Conservation (phyloP, 2,113 vertebrate species). For the Ia io region DNA sequence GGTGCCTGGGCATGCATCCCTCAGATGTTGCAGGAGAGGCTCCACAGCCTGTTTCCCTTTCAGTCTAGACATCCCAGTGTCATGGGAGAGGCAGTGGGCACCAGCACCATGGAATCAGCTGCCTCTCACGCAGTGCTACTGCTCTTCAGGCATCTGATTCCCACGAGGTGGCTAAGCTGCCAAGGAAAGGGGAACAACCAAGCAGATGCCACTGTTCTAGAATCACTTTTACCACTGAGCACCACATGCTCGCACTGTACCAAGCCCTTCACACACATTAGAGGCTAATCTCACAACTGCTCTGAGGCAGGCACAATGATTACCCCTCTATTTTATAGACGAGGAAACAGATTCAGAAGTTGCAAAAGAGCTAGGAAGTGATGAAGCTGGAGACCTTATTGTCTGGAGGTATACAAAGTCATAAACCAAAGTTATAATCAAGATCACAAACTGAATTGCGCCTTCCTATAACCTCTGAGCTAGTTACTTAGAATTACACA, state of each 20-base stretch:
- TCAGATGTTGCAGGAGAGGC: background rate
- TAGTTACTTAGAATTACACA: background rate
- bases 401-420: background rate
- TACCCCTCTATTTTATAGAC: background rate
- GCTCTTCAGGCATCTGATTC: background rate
- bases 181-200: background rate
- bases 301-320: background rate
- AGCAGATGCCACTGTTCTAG: background rate
- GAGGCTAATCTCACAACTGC: background rate
- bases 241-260: background rate
- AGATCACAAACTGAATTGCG: background rate
- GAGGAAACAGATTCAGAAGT: background rate
- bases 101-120: background rate
- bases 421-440: background rate
- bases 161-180: background rate
- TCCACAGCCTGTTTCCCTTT: background rate
- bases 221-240: background rate
- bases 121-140: background rate
- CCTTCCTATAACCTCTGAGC: background rate
- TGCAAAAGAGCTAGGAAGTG: background rate
- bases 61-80: background rate
- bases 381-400: background rate
- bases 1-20: too few species aligned
- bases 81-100: background rate
- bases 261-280: background rate